Percentiles rank a stretch among this genome's conserved stretches.
phyloP scores from a whole-genome alignment of 2,113 vertebrate genomes.

The Salvator merianae region DNA sequence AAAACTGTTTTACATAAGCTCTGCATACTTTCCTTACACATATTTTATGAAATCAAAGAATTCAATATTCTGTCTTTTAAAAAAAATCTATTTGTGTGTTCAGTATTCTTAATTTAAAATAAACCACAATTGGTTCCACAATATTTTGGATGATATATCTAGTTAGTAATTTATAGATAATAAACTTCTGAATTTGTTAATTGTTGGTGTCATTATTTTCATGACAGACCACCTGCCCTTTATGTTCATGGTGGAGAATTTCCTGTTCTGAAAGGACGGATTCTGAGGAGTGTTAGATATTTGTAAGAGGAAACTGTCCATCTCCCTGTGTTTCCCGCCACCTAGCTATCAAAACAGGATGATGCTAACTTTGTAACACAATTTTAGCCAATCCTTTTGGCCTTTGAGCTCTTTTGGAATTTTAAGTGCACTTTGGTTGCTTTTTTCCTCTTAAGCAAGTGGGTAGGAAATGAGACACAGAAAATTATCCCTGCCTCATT shows the following conservation, averaged over 20 bases:
- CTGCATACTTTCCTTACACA: not conserved
- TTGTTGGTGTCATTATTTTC: conserved; percentile 10
- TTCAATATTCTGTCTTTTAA: not conserved
- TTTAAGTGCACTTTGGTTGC: too few relatives aligned
- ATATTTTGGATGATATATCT: not conserved
- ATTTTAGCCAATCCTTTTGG: too few relatives aligned
- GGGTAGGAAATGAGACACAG: not conserved
- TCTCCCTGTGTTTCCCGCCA: not conserved
- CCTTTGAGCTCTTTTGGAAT: too few relatives aligned
- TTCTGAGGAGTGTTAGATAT: not conserved
- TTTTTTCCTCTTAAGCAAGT: not conserved
- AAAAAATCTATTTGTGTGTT: not conserved
- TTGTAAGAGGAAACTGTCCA: not conserved
- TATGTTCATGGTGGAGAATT: not conserved
- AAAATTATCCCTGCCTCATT: not conserved
- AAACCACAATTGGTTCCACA: not conserved
- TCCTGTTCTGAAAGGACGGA: not conserved
- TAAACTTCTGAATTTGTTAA: not conserved
- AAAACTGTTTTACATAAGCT: not conserved
- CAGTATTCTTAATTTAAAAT: conserved; percentile 3
- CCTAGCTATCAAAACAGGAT: not conserved
- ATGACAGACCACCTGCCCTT: not conserved
- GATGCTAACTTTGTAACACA: not conserved
- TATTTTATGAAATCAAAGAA: fast-evolving
- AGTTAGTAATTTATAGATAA: conserved; percentile 28